Base-by-base conservation (phyloP, 2,888 invertebrate genomes). In the Apoda limacodes region DNA sequence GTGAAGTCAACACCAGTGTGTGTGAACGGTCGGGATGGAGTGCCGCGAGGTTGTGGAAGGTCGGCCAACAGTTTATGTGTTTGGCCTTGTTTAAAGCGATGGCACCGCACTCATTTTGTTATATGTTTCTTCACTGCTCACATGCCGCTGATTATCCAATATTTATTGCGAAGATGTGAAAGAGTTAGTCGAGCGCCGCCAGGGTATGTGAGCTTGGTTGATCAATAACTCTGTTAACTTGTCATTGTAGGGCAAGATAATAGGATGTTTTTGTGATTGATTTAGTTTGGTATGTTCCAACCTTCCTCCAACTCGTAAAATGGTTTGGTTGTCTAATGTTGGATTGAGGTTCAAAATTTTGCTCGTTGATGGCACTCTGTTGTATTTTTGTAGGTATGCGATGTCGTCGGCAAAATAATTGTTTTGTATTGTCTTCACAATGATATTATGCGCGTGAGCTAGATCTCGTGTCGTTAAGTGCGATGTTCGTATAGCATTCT, bases 1-100 rank as follows among this genome's bases (percentile, higher is more conserved):
- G 34, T 34, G 13, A 34, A 36, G 17, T 37, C 39, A 2, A 40
- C 30, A 1, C 36, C 37, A 6, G 32, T 25, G 17, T 37, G 30
- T 2, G 28, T 24, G 10, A 37, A 40, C 2, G 37, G 30, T 5
- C 35, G 22, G 1, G 40, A 32, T 11, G 34, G 25, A 6, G 13
- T 30, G 1, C 25, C 28, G n/a, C 39, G 6, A 2, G 20, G 22
- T 9, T 12, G 7, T 1, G 39, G 39, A 6, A 37, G 19, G 13
- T 34, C 12, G 2, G 28, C 36, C 39, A 40, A 34, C 1, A 40
- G 5, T 26, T 40, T 36, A 5, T 25, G 10, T 13, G 21, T 25
- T 19, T 20, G 22, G 1, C 25, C 23, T 13, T 14, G 7, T 11
- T 27, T 28, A n/a, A 21, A 31, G 2, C 31, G 28, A 2, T 14